Base-by-base conservation (phyloP, 2,797 vertebrate genomes). In the Darevskia mixta region DNA sequence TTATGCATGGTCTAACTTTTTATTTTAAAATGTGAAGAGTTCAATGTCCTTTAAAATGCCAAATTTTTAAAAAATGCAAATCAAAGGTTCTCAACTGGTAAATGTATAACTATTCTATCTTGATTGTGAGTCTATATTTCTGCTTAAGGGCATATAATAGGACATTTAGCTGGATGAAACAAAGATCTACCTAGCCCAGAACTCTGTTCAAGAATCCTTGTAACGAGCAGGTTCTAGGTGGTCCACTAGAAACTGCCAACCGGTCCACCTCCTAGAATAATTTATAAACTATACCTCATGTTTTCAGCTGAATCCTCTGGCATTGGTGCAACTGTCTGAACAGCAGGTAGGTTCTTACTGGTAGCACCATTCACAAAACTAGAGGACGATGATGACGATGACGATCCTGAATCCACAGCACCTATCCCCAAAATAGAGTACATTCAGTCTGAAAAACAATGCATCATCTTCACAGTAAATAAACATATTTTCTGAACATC, bases 321-420 rank as follows among this genome's bases (percentile, higher is more conserved):
- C 98, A 99, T 99, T 83, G 99, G 99, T 10, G 99, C 99, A 89
- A 99, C 98, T 0, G 99, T 99, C 94, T 99, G 99, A 85, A 99
- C 99, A 55, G 99, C 99, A 18, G 99, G 99, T 79, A 99, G 98
- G 91, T 99, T 99, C 97, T 99, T 99, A 96, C 99, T 99, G 79
- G 99, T 99, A 93, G 98, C 99, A 89, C 99, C 99, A 86, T 99
- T 99, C 87, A 99, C 99, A 95, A 99, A 99, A 82, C 98, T 99
- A 79, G 99, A 99, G 77, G 98, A 99, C 0, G 99, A 99, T 88
- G 99, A 99, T 72, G 99, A 98, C 87, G 99, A 99, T 13, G 99
- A 99, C 80, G 99, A 99, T 90, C 98, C 98, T 32, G 98, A 99
- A 96, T 99, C 99, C 95, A 98, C 97, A 87, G 98, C 98, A 97